These are phyloP conservation scores for Neosilurus mollespiculum DNA, from an alignment of 2,797 vertebrate species.

Conservation along the genomic window DNA sequence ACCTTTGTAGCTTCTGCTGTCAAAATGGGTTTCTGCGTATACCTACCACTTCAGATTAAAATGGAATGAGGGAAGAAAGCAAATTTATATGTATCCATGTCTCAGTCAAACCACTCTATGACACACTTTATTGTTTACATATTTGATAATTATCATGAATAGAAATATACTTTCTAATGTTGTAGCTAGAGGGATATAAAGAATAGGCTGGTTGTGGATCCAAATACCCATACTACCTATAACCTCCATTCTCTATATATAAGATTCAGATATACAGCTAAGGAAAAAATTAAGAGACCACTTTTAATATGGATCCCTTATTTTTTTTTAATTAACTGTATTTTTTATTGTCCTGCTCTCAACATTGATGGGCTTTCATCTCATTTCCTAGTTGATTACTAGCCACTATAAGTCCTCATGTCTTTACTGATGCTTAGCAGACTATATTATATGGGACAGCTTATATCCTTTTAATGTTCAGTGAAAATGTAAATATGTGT, in stretches of 20 bases:
- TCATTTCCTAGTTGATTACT: neutral
- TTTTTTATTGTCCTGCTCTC: too few species aligned
- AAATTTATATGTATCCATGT: slow-evolving; percentile 21
- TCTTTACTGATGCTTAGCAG: neutral
- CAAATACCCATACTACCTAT: slow-evolving; percentile 34
- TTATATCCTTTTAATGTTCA: slow-evolving; percentile 10
- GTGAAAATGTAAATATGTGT: neutral
- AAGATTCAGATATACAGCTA: neutral
- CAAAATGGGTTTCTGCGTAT: slow-evolving; percentile 38
- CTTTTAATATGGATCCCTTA: too few species aligned
- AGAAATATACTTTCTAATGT: slow-evolving; percentile 12
- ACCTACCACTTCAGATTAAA: slow-evolving; percentile 39
- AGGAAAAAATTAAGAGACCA: too few species aligned
- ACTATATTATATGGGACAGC: slow-evolving; percentile 11
- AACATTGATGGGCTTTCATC: too few species aligned
- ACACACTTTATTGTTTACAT: slow-evolving; percentile 19
- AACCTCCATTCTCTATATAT: slow-evolving; percentile 13
- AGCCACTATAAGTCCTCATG: slow-evolving; percentile 8
- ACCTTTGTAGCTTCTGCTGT: slow-evolving; percentile 44
- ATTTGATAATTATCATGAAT: slow-evolving; percentile 33
- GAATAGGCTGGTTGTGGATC: neutral
- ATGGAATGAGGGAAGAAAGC: slow-evolving; percentile 20
- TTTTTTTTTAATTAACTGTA: too few species aligned
- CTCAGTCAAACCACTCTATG: slow-evolving; percentile 20
- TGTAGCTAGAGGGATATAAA: slow-evolving; percentile 6